Base-by-base conservation (phyloP, 2,888 invertebrate genomes). In the Trypoxylon attenuatum region DNA sequence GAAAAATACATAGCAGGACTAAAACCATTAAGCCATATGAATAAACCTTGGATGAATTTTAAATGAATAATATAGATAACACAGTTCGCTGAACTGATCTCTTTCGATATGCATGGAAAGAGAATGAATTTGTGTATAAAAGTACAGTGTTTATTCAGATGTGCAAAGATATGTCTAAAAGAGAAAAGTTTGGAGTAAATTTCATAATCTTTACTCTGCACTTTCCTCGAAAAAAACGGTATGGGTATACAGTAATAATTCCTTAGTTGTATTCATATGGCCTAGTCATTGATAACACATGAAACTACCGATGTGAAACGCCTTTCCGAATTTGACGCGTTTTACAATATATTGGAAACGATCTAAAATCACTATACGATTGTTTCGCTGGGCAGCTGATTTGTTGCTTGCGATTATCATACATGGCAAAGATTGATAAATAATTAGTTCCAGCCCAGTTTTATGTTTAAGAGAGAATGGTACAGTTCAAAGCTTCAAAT, bases 251-350 rank as follows among this genome's bases (percentile, higher is more conserved):
- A 63, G 54, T 47, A 52, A 6, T n/a, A 61, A 55, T 51, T 70
- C 67, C 73, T 76, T 49, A 63, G 68, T 61, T 75, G 43, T 72
- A 75, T 77, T 77, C 73, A 72, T 77, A 72, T 72, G 72, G 74
- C 74, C 77, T 69, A 77, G 68, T 76, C 71, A 69, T 65, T 63
- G 53, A 13, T 59, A 67, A 63, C 56, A n/a, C 51, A 69, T 56
- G 59, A 67, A 22, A 33, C 63, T 62, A 60, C 52, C 63, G 59
- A 73, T 67, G 62, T 71, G 68, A 51, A 73, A 76, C 72, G 69
- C 69, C 76, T 73, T 75, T 64, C 73, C 77, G 75, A 70, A 58
- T 75, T 71, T 65, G n/a, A n/a, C 56, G 76, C 72, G 64, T 73
- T 78, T 73, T 68, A 78, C 71, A 66, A 77, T 76, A n/a, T 80